Conservation (phyloP, 2,797 vertebrate species). For the Bovichtus variegatus region DNA sequence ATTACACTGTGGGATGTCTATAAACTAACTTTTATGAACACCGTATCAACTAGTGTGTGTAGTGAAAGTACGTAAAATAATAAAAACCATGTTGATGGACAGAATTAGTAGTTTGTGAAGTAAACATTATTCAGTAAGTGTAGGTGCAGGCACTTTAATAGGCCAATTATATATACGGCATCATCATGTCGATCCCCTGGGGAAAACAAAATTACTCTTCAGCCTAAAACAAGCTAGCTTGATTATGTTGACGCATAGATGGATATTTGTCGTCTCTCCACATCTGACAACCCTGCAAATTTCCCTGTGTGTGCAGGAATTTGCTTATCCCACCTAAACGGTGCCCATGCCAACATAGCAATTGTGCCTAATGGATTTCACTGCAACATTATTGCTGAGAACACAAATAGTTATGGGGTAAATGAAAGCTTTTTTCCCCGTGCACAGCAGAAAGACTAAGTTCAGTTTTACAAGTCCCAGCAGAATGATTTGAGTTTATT, state of each 20-base stretch:
- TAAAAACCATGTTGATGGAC: not conserved
- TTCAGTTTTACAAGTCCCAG: conserved; percentile 65
- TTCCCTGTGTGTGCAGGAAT: conserved; percentile 74
- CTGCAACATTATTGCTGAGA: conserved; percentile 79
- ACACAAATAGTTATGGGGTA: conserved; percentile 71
- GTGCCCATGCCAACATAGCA: conserved; percentile 81
- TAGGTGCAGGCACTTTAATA: not conserved
- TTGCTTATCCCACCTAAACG: conserved; percentile 79
- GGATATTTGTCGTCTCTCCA: conserved; percentile 68
- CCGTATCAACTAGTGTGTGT: conserved; percentile 1
- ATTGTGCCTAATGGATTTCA: conserved; percentile 84
- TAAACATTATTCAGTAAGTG: not conserved
- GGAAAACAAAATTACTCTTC: conserved; percentile 11
- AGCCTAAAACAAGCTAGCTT: conserved; percentile 30
- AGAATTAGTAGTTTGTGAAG: not conserved
- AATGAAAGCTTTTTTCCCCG: conserved; percentile 62
- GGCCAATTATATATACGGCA: not conserved
- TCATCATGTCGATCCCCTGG: not conserved
- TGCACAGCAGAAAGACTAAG: conserved; percentile 67
- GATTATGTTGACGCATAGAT: conserved; percentile 59
- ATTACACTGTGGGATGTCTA: conserved; percentile 31
- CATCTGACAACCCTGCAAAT: conserved; percentile 75
- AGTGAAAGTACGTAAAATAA: not conserved
- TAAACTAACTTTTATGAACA: conserved; percentile 43
- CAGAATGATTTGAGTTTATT: conserved; percentile 49